Base-by-base conservation (phyloP, 2,113 vertebrate genomes). In the Coreoperca whiteheadi region DNA sequence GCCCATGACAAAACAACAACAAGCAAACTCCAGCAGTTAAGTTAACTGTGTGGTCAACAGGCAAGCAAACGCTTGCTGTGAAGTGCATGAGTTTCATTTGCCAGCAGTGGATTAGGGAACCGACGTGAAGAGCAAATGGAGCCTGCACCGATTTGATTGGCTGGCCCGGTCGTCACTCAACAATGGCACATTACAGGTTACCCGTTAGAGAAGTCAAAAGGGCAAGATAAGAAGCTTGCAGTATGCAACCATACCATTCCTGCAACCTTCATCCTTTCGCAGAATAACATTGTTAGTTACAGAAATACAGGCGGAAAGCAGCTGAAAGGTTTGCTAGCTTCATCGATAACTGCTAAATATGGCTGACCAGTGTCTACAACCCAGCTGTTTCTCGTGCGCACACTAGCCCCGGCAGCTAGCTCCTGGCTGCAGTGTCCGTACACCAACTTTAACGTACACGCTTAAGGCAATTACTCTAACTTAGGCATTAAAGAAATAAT, bases 61-160 rank as follows among this genome's bases (percentile, higher is more conserved):
- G 25, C 60, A 16, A 53, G 18, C 25, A 60, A 65, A 79, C 46
- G 23, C 73, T 81, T 60, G 28, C 88, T 91, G 91, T 88, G 90
- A 91, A 79, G 69, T 79, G 48, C 86, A 85, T 85, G 84, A 74
- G 89, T 87, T 76, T 79, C 68, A 53, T 81, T 54, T 80, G 83
- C 76, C 81, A 84, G 70, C 81, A 50, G 69, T 23, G 88, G 85
- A 86, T 91, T 88, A 86, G 76, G 79, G 74, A 77, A 86, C 51
- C 75, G 79, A 88, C 83, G 86, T 79, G 91, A 84, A 74, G 89
- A 88, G 93, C 92, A 94, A 95, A 95, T 93, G 93, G 93, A 93
- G 86, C 87, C 82, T 81, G 90, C 79, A 28, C 56, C 69, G 61
- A 79, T 84, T 2, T 87, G 83, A 94, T 94, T 93, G 93, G 94